Percentiles rank a stretch among this genome's conserved stretches.
phyloP scores from a whole-genome alignment of 2,888 invertebrate species.

The Vesta saturnalis region DNA sequence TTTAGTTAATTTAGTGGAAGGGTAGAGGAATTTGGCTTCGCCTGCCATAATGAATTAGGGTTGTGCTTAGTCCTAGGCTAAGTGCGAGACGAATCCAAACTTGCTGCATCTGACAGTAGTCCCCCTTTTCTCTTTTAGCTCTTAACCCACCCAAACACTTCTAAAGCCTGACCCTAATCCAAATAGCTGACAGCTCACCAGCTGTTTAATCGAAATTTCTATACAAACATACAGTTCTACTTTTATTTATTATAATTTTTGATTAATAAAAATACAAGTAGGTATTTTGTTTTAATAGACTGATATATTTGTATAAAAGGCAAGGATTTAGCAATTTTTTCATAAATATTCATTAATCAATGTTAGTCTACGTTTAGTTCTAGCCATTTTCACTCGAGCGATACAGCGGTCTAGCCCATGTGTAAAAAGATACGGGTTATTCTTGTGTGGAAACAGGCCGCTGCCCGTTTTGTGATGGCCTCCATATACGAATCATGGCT shows the following conservation, averaged over 20 bases:
- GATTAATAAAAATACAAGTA: background rate
- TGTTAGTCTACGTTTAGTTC: slow-evolving; percentile 37
- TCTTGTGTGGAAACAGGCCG: slow-evolving; percentile 55
- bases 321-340: background rate
- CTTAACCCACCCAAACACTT: slow-evolving; percentile 50
- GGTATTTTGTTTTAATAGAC: background rate
- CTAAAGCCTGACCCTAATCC: slow-evolving; percentile 61
- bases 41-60: slow-evolving; percentile 62
- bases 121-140: slow-evolving; percentile 46
- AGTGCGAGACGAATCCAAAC: slow-evolving; percentile 58
- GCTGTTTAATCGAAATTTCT: slow-evolving; percentile 58
- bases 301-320: no score
- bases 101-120: slow-evolving; percentile 56
- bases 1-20: slow-evolving; percentile 2
- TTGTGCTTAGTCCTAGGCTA: slow-evolving; percentile 55
- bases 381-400: slow-evolving; percentile 34
- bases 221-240: slow-evolving; percentile 54
- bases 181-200: slow-evolving; percentile 60
- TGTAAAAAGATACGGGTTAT: slow-evolving; percentile 56
- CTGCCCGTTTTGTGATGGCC: slow-evolving; percentile 63
- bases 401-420: slow-evolving; percentile 49
- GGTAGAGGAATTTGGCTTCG: slow-evolving; percentile 38
- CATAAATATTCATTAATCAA: slow-evolving; percentile 26
- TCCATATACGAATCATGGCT: slow-evolving; percentile 60
- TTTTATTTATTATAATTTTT: slow-evolving; percentile 51